Base-by-base conservation (phyloP, 30 jellyfish, hydroid and myxozoan species). In the Pelagia noctiluca region DNA sequence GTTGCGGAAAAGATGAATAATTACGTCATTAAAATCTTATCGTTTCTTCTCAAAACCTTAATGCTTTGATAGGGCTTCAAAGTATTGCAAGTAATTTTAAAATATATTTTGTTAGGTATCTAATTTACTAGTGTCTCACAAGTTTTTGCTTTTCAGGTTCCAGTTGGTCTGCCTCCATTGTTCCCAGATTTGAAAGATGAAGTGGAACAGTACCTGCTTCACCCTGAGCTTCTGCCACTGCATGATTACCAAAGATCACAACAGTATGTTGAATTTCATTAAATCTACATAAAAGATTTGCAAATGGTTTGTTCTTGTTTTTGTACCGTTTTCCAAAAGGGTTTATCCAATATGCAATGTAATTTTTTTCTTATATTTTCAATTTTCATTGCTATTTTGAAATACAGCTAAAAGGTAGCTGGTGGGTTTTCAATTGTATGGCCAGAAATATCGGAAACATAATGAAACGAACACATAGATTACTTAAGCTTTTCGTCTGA, bases 111-210 rank as follows among this genome's bases (percentile, higher is more conserved):
- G n/a, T 11, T 30, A 19, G 21, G 21, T 23, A 69, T 31, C 21
- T 19, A 67, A 10, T 19, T 10, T 21, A 68, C 22, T n/a, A 2
- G 26, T n/a, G 2, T 22, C 28, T 21, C 5, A 32, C n/a, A 5
- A 3, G 26, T 50, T 76, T 18, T 23, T 19, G 4, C 69, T 53
- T 53, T 42, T 1, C 37, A 91, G 98, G 83, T 91, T 30, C 98
- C 98, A 67, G 84, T 71, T 34, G 89, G 94, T 48, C 74, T 91
- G 30, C 98, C 98, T 0, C 96, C 96, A 35, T 52, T 91, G 35
- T 83, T 70, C 35, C 95, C 95, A 0, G 95, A 86, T 32, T 54
- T 82, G 28, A 80, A 85, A 76, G 84, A 80, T 85, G 96, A 91
- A 74, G 84, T 91, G 18, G 96, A 91, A 75, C 80, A 81, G 47